Conservation (phyloP, 2,888 invertebrate genomes). For the Andrena chrysosceles region DNA sequence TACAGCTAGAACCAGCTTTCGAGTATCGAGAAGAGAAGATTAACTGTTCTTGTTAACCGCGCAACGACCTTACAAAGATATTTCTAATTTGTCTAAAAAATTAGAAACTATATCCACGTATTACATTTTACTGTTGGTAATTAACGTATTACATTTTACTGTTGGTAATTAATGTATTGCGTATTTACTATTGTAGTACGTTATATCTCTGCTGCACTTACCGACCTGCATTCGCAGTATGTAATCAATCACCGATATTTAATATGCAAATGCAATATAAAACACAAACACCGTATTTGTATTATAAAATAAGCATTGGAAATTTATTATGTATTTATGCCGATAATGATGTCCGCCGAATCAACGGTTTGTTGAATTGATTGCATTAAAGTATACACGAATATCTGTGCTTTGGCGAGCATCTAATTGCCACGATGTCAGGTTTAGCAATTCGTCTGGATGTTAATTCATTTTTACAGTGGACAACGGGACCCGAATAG, state of each 20-base stretch:
- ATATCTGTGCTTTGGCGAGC: slow-evolving; percentile 12
- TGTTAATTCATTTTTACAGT: slow-evolving; percentile 74
- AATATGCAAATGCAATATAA: background rate
- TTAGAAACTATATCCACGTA: too few species aligned
- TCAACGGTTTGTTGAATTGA: background rate
- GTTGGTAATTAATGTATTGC: too few species aligned
- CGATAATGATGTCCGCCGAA: background rate
- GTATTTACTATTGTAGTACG: slow-evolving; percentile 2
- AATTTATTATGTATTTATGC: slow-evolving; percentile 14
- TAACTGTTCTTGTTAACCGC: too few species aligned
- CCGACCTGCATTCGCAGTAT: background rate
- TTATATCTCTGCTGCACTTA: background rate
- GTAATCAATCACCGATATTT: slow-evolving; percentile 9
- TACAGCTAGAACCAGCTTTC: too few species aligned
- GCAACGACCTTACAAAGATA: too few species aligned
- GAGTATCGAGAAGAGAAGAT: too few species aligned
- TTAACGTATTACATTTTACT: background rate
- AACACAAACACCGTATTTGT: background rate
- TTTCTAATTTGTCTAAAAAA: too few species aligned
- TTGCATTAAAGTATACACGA: slow-evolving; percentile 2
- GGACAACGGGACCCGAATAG: slow-evolving; percentile 65
- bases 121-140: too few species aligned
- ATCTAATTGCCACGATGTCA: slow-evolving; percentile 42
- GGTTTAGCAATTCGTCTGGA: slow-evolving; percentile 58
- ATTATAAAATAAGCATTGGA: background rate